Evolutionary conservation across 1,140 invertebrate species (phyloP), one percentile per base, ranked within the genome.

Genomic region (Drosophila athabasca): DNA sequence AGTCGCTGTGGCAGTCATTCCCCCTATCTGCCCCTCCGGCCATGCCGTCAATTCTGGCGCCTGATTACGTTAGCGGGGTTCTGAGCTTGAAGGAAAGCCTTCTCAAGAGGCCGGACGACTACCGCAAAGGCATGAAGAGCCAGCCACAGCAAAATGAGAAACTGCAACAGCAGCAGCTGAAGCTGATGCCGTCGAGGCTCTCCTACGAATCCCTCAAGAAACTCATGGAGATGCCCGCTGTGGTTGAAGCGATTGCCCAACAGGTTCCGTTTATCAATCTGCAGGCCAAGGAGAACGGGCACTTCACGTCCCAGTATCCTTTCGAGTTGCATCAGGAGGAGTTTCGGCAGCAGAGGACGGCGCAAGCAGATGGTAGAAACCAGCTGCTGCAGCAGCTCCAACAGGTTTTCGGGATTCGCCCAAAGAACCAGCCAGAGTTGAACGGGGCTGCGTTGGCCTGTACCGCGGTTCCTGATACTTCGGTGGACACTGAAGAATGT

Each of bases 41-140:
- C 11, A 11, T 43, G 11, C 43, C 31, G 6, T 11, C 29, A 22
- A 45, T 29, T 3, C 15, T 81, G 39, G 19, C 59, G 13, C 15
- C 61, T 0, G 61, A 41, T 8, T 89, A 90, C 43, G 41, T 89
- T 2, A 89, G 83, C 50, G 84, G 84, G n/a, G 0, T 89, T 17
- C 73, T 89, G 8, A 80, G 51, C 5, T 52, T 88, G 2, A 88
- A 88, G 65, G 35, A 70, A 19, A 79, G 76, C 1, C 35, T 87
- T 26, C 43, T 79, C 48, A 82, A 58, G 44, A 62, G n/a, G 43
- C n/a, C 13, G 8, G 15, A 4, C 45, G 19, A 31, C n/a, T 7
- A 26, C 3, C 48, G 22, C 6, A 1, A 11, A 15, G 24, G 2
- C 9, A n/a, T 35, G 17, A 44, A 60, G 17, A 22, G 22, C 6